Conservation (phyloP, 1,140 invertebrate species). For the Vanessa atalanta region DNA sequence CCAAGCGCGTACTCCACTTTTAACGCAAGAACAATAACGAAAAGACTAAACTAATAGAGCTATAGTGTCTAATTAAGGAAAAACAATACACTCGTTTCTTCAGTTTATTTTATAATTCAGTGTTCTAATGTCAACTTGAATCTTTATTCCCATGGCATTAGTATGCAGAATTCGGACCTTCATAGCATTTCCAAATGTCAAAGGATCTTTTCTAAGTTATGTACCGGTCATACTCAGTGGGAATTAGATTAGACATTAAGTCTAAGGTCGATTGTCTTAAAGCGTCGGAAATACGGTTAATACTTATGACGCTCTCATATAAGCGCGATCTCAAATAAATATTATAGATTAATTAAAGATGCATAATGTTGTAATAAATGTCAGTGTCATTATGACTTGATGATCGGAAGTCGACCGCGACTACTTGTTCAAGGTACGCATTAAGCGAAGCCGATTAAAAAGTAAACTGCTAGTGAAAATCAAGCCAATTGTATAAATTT, state of each 20-base stretch:
- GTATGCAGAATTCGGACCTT: conserved; percentile 15
- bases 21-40: conserved; percentile 1
- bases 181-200: conserved; percentile 45
- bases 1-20: conserved; percentile 19
- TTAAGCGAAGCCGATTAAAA: conserved; percentile 13
- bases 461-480: conserved; percentile 16
- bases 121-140: background rate
- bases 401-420: background rate
- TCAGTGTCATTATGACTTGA: conserved; percentile 16
- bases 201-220: conserved; percentile 38
- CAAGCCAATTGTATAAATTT: conserved; percentile 9
- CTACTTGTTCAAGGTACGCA: conserved; percentile 19
- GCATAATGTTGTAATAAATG: background rate
- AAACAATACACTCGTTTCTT: background rate
- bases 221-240: conserved; percentile 36
- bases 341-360: background rate
- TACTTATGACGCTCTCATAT: background rate
- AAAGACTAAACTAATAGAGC: too few species aligned
- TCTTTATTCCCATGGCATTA: background rate
- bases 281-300: background rate
- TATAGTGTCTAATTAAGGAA: background rate
- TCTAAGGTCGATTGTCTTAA: conserved; percentile 22
- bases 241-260: conserved; percentile 42
- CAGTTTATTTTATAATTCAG: background rate
- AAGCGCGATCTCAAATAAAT: background rate